Percentiles rank a stretch among this genome's conserved stretches.
Evolutionary conservation across 2,888 invertebrate genomes (phyloP).

Genomic region (Thalpophila matura): DNA sequence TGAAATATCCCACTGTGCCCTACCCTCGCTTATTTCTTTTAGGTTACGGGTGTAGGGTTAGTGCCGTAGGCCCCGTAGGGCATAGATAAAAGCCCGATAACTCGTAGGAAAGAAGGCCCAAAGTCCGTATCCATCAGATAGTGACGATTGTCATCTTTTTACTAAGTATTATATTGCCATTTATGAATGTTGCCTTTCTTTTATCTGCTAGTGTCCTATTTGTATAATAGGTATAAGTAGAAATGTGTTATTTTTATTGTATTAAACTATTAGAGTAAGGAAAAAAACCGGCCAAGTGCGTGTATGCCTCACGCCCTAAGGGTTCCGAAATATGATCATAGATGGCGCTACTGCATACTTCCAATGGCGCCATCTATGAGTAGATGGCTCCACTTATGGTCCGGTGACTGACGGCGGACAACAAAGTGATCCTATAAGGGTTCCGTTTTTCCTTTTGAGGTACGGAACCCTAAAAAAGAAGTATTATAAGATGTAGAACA

Average conservation of each 20-base stretch:
- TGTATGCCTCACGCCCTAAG: no score
- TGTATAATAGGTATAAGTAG: background rate
- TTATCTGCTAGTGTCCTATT: constrained; percentile 26
- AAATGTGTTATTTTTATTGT: background rate
- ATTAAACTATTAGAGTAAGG: background rate
- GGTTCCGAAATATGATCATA: no score
- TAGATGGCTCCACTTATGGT: no score
- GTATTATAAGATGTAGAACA: no score
- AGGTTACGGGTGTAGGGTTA: background rate
- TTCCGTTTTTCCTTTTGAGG: no score
- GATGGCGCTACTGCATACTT: no score
- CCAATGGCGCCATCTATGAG: no score
- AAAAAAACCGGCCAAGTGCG: background rate
- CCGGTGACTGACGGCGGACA: no score
- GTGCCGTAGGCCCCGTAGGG: no score
- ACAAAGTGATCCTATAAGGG: no score
- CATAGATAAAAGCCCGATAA: constrained; percentile 45
- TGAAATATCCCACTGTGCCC: no score
- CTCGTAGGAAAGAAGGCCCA: constrained; percentile 24
- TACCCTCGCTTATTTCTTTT: background rate
- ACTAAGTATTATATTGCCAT: constrained; percentile 67
- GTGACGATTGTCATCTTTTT: constrained; percentile 68
- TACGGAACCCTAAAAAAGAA: no score
- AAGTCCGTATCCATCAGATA: constrained; percentile 53
- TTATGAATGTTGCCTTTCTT: constrained; percentile 64